Conservation (phyloP, 2,888 invertebrate species). For the Pyrrhia umbra region DNA sequence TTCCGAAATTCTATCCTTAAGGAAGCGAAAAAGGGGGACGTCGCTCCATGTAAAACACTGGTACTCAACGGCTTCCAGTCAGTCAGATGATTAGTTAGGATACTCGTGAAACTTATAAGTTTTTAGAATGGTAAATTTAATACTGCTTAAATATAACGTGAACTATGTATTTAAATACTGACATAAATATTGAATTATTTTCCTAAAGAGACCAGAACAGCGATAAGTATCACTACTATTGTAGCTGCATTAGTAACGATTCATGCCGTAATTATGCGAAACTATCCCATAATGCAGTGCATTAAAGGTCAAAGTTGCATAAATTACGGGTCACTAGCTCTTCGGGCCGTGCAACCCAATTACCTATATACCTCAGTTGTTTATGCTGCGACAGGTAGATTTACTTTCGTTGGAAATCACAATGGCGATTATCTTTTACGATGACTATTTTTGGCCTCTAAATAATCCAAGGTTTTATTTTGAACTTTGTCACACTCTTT, state of each 20-base stretch:
- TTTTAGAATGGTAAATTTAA: background rate
- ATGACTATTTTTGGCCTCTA: conserved; percentile 17
- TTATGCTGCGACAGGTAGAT: conserved; percentile 49
- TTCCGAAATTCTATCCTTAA: too few species aligned
- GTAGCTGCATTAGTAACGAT: conserved; percentile 27
- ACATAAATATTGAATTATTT: background rate
- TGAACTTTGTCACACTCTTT: background rate
- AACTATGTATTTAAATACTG: background rate
- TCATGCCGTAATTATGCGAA: conserved; percentile 37
- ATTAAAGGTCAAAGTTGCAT: conserved; percentile 51
- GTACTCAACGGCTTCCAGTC: too few species aligned
- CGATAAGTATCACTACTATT: conserved; percentile 48
- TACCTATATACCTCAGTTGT: conserved; percentile 46
- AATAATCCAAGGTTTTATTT: background rate
- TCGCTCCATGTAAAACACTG: too few species aligned
- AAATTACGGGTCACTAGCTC: conserved; percentile 40
- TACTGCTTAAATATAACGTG: background rate
- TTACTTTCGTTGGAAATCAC: conserved; percentile 50
- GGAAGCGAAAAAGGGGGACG: too few species aligned
- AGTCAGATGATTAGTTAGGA: too few species aligned
- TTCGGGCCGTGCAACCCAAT: conserved; percentile 43
- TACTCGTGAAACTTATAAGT: background rate
- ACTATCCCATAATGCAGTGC: conserved; percentile 36
- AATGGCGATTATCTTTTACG: conserved; percentile 17
- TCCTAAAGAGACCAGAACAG: conserved; percentile 10